Percentiles rank a stretch among this genome's conserved stretches.
Conservation (phyloP, 2,888 invertebrate species). For the Uloborus plumipes region DNA sequence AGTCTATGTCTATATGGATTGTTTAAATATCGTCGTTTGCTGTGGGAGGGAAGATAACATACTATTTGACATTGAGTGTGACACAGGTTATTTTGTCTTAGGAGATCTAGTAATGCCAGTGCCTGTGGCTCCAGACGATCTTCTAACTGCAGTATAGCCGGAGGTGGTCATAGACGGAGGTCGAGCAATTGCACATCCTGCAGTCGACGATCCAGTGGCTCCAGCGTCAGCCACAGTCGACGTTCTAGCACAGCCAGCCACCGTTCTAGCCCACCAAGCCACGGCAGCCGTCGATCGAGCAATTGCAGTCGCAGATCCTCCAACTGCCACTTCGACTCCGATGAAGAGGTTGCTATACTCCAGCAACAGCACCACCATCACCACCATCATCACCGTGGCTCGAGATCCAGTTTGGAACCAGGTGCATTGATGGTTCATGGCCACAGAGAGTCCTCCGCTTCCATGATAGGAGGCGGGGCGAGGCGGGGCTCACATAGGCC, state of each 20-base stretch:
- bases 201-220: conserved; percentile 44
- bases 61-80: not conserved
- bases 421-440: conserved; percentile 6
- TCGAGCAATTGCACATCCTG: conserved; percentile 13
- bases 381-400: conserved; percentile 33
- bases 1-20: too few relatives aligned
- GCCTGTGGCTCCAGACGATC: conserved; percentile 27
- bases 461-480: conserved; percentile 28
- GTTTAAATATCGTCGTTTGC: too few relatives aligned
- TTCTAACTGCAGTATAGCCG: conserved; percentile 36
- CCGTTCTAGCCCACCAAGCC: conserved; percentile 44
- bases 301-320: conserved; percentile 53
- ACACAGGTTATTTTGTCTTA: not conserved
- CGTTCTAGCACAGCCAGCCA: conserved; percentile 46
- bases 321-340: conserved; percentile 33
- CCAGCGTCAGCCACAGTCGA: conserved; percentile 50
- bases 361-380: conserved; percentile 8
- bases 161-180: conserved; percentile 23
- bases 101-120: conserved; percentile 51
- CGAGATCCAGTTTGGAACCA: too few relatives aligned
- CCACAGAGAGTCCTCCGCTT: conserved; percentile 32
- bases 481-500: conserved; percentile 34
- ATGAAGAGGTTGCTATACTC: conserved; percentile 19
- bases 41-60: not conserved
- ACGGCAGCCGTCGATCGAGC: conserved; percentile 45